These are phyloP conservation scores for Otolemur crassicaudatus DNA, from an alignment of 2,797 vertebrate species.

Conservation along the genomic window DNA sequence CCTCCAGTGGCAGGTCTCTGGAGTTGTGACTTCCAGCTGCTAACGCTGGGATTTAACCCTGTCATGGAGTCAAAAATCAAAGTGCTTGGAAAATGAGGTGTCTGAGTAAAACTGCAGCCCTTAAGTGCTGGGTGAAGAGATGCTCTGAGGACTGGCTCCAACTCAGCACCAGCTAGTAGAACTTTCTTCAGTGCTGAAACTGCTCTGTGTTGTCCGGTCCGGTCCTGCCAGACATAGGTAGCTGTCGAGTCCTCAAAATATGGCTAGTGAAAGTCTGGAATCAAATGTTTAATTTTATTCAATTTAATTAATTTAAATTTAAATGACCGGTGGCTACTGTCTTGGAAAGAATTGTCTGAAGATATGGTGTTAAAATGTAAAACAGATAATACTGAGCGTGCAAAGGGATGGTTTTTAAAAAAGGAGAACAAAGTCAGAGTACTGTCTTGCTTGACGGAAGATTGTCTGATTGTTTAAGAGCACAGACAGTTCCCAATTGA, in stretches of 20 bases:
- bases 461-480: slow-evolving; percentile 5
- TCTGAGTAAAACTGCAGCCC: slow-evolving; percentile 11
- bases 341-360: not conserved
- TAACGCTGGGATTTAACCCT: slow-evolving; percentile 51
- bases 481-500: not conserved
- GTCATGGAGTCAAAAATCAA: slow-evolving; percentile 39
- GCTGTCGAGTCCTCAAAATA: not conserved
- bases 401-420: slow-evolving; percentile 11
- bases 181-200: not conserved
- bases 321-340: not conserved
- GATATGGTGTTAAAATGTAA: not conserved
- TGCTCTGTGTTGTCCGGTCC: not conserved
- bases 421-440: not conserved
- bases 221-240: not conserved
- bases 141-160: slow-evolving; percentile 22
- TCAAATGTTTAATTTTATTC: slow-evolving; percentile 25
- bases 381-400: not conserved
- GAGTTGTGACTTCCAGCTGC: slow-evolving; percentile 41
- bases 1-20: not conserved
- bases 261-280: not conserved
- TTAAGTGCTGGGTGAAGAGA: not conserved
- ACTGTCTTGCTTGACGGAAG: not conserved
- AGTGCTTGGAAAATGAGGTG: slow-evolving; percentile 61
- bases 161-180: not conserved
- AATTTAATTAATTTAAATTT: slow-evolving; percentile 32